Base-by-base conservation (phyloP, 2,113 vertebrate species). In the Porphyrio hochstetteri region DNA sequence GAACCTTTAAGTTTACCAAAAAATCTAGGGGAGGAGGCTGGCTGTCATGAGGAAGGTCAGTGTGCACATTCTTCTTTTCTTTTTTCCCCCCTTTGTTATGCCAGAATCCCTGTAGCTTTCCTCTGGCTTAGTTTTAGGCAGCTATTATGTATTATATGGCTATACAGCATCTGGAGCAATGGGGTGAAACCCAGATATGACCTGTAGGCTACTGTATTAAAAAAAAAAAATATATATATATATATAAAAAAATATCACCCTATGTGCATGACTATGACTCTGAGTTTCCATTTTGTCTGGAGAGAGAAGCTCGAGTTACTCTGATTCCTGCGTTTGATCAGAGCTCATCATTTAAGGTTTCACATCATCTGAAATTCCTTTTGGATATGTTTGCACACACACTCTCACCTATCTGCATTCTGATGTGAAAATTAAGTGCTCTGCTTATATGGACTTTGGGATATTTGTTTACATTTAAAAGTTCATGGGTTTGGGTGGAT, bases 391-490 rank as follows among this genome's bases (percentile, higher is more conserved):
- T 56, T 82, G 87, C 28, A 65, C 78, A 88, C 57, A 53, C 68
- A 6, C 81, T 86, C 68, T 61, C n/a, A 36, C 48, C 31, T 81
- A 38, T 82, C 90, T 94, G 90, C 95, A 83, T 96, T 82, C 94
- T 64, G 82, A 88, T 93, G 88, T 67, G 61, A 79, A 82, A 96
- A 95, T 96, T 95, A 95, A 85, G 77, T 57, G 55, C 35, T 94
- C 42, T 52, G 28, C 77, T 90, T 88, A 33, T 72, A 35, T n/a
- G 52, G 64, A 82, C 81, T 92, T 56, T 18, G 67, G 87, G 86
- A 94, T 96, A 91, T 96, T 97, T 97, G 90, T 90, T 92, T 96
- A 92, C 48, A 87, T 96, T 97, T 96, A 92, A 97, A 95, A 90
- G 93, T 85, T 94, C 94, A 78, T 71, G 71, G 86, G 52, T 74